Percentiles rank a stretch among this genome's conserved stretches.
phyloP scores from a whole-genome alignment of 2,113 vertebrate genomes.

The Pungitius pungitius region DNA sequence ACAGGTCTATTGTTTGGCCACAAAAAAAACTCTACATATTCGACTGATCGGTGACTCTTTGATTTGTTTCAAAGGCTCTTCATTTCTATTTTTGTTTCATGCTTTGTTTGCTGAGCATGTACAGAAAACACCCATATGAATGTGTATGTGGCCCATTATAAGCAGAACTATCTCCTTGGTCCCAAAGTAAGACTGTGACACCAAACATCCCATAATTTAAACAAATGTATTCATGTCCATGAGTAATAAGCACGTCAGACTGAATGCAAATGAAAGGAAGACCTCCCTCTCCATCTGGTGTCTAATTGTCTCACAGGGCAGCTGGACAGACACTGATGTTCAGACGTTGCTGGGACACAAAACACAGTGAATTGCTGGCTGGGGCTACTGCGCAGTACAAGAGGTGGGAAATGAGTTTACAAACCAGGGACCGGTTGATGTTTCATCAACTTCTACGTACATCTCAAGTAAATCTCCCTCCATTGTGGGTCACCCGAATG shows the following conservation, averaged over 20 bases:
- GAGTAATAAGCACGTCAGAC: background rate
- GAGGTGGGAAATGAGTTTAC: slow-evolving; percentile 27
- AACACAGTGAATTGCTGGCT: slow-evolving; percentile 33
- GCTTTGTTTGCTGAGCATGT: background rate
- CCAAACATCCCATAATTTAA: background rate
- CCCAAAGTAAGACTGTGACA: background rate
- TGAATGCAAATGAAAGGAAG: slow-evolving; percentile 49
- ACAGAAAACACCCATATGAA: background rate
- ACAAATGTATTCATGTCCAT: slow-evolving; percentile 15
- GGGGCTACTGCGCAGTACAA: slow-evolving; percentile 6
- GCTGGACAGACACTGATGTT: slow-evolving; percentile 37
- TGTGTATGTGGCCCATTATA: background rate
- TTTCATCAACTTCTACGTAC: background rate
- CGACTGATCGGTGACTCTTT: background rate
- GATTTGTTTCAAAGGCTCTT: background rate
- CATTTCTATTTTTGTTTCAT: too few relatives aligned
- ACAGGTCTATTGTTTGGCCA: background rate
- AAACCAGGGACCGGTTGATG: background rate
- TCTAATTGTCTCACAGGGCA: slow-evolving; percentile 17
- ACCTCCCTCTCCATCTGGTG: slow-evolving; percentile 24
- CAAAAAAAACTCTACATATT: background rate
- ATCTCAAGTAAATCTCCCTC: too few relatives aligned
- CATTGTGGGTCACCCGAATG: background rate
- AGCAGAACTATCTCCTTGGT: background rate
- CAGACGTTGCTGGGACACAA: slow-evolving; percentile 38